Evolutionary conservation across 2,888 invertebrate species (phyloP), one percentile per base, ranked within the genome.

Genomic region (Pachliopta kotzebuea): DNA sequence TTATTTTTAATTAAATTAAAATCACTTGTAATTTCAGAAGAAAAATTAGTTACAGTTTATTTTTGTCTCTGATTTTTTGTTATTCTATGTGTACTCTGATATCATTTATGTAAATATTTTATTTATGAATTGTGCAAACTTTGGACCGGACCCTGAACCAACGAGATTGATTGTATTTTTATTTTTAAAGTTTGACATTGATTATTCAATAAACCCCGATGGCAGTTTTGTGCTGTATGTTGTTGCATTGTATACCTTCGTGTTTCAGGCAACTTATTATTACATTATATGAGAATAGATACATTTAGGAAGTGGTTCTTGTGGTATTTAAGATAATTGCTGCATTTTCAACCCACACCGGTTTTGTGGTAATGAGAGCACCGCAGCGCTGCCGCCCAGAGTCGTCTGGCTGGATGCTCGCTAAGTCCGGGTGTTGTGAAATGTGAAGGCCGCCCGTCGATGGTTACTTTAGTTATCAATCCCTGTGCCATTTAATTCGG

Each of bases 381-480:
- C 72, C 66, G 71, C 77, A 78, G 72, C 66, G 71, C 74, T 74
- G 70, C 71, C 65, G 76, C 74, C 76, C 78, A 74, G 74, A 78
- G 77, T 45, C 42, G 72, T 67, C 66, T 68, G 78, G 77, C 80
- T 85, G 86, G 89, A 88, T 88, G 88, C 76, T 74, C 85, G 81
- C 83, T 83, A 89, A 88, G 88, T 91, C 90, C 90, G 90, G 90
- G 89, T 90, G 77, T 85, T 83, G 84, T 82, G 77, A 90, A 91
- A 91, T 91, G 90, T 88, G 90, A 91, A 91, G 90, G 90, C 81
- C 90, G 78, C 72, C 62, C 74, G 81, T 80, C 84, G 85, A 86
- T 84, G 83, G 86, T 86, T 82, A 79, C 83, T 84, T 81, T 80
- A 80, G 77, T 74, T 76, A 80, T 81, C 84, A 77, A 84, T 87